A percentile compares a stretch with the other conserved stretches of the same genome.
Evolutionary conservation across 2,113 vertebrate species (phyloP).

Genomic region (Anser cygnoides): DNA sequence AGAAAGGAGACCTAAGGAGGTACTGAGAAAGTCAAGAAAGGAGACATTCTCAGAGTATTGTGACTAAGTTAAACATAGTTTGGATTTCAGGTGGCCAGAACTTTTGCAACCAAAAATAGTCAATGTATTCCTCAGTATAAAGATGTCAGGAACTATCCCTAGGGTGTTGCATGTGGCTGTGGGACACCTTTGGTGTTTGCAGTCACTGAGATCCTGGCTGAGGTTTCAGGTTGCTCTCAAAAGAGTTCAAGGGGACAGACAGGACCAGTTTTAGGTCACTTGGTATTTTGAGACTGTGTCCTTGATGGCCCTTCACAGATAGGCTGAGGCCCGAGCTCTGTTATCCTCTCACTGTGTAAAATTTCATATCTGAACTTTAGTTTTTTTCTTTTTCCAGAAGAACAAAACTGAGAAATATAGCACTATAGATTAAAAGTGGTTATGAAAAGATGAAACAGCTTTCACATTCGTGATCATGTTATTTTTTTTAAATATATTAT

Average conservation of each 20-base stretch:
- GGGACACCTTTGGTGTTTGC: background rate
- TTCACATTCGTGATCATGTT: rapidly evolving
- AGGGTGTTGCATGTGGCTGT: background rate
- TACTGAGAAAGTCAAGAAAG: background rate
- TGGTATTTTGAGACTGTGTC: background rate
- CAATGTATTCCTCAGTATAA: background rate
- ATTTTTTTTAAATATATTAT: background rate
- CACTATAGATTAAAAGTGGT: background rate
- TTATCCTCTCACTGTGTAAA: rapidly evolving
- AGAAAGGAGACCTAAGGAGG: background rate
- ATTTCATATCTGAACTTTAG: background rate
- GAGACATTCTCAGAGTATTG: background rate
- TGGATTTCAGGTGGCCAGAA: background rate
- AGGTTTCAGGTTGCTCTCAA: background rate
- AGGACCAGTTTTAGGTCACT: background rate
- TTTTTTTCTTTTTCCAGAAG: background rate
- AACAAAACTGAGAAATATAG: background rate
- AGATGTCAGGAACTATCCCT: background rate
- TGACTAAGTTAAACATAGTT: background rate
- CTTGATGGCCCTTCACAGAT: rapidly evolving
- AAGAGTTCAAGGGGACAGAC: background rate
- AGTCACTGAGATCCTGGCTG: background rate
- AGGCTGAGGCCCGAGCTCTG: background rate
- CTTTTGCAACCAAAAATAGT: background rate
- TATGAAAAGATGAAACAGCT: background rate